phyloP scores from a whole-genome alignment of 1,140 invertebrate species.

The Cotesia glomerata region DNA sequence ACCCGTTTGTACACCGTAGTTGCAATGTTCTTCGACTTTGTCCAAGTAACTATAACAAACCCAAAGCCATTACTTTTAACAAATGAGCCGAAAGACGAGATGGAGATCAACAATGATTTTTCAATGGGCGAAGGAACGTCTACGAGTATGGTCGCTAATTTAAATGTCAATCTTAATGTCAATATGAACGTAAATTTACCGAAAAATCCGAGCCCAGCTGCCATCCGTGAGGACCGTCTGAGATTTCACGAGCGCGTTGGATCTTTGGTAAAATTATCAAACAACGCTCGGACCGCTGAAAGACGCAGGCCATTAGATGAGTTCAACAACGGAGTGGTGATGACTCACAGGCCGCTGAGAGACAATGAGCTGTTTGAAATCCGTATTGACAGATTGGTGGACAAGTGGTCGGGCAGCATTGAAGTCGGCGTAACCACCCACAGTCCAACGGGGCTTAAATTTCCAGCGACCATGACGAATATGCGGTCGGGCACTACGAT shows the following conservation, averaged over 20 bases:
- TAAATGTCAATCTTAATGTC: slow-evolving; percentile 61
- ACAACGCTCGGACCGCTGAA: slow-evolving; percentile 84
- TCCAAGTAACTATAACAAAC: slow-evolving; percentile 77
- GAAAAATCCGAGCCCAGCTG: slow-evolving; percentile 53
- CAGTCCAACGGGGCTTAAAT: slow-evolving; percentile 86
- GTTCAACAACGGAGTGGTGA: slow-evolving; percentile 92
- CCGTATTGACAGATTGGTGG: slow-evolving; percentile 86
- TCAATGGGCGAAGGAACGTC: slow-evolving; percentile 50
- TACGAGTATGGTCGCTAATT: slow-evolving; percentile 57
- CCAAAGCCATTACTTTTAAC: slow-evolving; percentile 35
- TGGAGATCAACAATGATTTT: slow-evolving; percentile 58
- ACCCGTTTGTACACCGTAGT: slow-evolving; percentile 82
- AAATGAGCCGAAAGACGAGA: slow-evolving; percentile 46
- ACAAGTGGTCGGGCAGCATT: slow-evolving; percentile 93
- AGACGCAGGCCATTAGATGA: slow-evolving; percentile 87
- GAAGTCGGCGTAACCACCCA: slow-evolving; percentile 95
- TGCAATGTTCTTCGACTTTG: slow-evolving; percentile 92
- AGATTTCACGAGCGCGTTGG: slow-evolving; percentile 89
- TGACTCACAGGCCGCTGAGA: slow-evolving; percentile 84
- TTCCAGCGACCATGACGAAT: slow-evolving; percentile 97
- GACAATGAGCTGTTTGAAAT: slow-evolving; percentile 94
- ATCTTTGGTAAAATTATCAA: slow-evolving; percentile 84
- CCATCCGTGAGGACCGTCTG: slow-evolving; percentile 69
- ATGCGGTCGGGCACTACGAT: slow-evolving; percentile 94
- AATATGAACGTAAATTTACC: slow-evolving; percentile 62